Evolutionary conservation across 53 echinoderm and acorn worm genomes (phyloP), one percentile per base, ranked within the genome.

Genomic region (Holothuria leucospilota): DNA sequence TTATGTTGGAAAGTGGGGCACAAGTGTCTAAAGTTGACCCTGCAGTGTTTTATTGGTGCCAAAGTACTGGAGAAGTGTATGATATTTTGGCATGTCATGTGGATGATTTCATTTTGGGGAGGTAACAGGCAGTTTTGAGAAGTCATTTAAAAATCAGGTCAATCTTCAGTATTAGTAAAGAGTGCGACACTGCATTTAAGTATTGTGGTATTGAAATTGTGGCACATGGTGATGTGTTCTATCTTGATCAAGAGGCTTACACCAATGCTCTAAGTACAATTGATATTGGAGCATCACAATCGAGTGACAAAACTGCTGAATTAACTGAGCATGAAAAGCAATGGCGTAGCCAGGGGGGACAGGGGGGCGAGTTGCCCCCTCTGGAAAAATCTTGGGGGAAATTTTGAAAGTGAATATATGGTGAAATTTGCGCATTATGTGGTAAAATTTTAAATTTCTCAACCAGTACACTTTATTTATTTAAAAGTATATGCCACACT

Each of bases 21-120:
- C 68, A 26, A 26, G 51, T 77, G 16, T 86, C 86, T 12, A 70
- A 69, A 68, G 85, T 85, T 39, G 85, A 85, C 29, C 66, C 68
- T 7, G 85, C 66, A 59, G 86, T 86, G 56, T 86, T 86, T 23
- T 86, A 73, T 53, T 86, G 86, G 75, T 34, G 18, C 21, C n/a
- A 12, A 8, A 58, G 56, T n/a, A 51, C 27, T 25, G 51, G 52
- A 13, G 25, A 85, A 51, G 71, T 85, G n/a, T 70, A 70, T 69
- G 85, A 71, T 18, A 29, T 86, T 18, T 77, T 86, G 39, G 77
- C 86, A 23, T 86, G 86, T 62, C 86, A 86, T 86, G 86, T 86
- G n/a, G 86, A 73, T 86, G 86, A 86, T 59, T 86, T 86, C 60
- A 75, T 86, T 71, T 86, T 41, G 75, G 86, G 78, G 61, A 70